Evolutionary conservation across 2,888 invertebrate genomes (phyloP), one percentile per base, ranked within the genome.

Genomic region (Eucriotettix oculatus): DNA sequence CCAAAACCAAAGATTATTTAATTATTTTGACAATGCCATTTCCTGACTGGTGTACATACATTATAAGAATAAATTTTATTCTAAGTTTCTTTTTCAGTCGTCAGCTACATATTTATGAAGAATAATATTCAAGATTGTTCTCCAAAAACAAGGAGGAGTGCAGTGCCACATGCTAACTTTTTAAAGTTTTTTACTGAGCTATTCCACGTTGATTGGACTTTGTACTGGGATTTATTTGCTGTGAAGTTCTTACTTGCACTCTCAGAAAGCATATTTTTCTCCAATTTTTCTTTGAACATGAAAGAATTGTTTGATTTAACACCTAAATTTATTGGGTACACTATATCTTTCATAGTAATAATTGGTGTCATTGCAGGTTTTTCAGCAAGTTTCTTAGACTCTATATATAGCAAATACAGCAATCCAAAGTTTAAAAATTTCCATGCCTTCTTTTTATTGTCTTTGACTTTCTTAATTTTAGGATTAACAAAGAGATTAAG

Each of bases 281-380:
- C 79, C 9, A 81, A 78, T 68, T 82, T 82, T 71, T 71, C 77
- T n/a, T 64, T 79, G 48, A 78, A 78, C 67, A 69, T 83, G 55
- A 76, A 77, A 72, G 76, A 79, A 61, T 73, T 73, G 48, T 82
- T 75, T 69, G 66, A 74, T 12, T 68, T 82, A 43, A 73, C 80
- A 53, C 80, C 80, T 61, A 79, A 79, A 66, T 74, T 78, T 69
- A 71, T 81, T 61, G 83, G 83, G 11, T 83, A 83, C 69, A 78
- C 79, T 29, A 80, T 84, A 68, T 81, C 83, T 59, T 78, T 81
- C 64, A 80, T 82, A 68, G 81, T 82, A 64, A 69, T 76, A 10
- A 54, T 63, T 55, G 79, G 79, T 44, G 76, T 79, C 10, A 60
- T 77, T 42, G 75, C 78, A 12, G 78, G 80, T 66, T 79, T 78